Evolutionary conservation across 2,888 invertebrate species (phyloP), one percentile per base, ranked within the genome.

Genomic region (Piscicola geometra): DNA sequence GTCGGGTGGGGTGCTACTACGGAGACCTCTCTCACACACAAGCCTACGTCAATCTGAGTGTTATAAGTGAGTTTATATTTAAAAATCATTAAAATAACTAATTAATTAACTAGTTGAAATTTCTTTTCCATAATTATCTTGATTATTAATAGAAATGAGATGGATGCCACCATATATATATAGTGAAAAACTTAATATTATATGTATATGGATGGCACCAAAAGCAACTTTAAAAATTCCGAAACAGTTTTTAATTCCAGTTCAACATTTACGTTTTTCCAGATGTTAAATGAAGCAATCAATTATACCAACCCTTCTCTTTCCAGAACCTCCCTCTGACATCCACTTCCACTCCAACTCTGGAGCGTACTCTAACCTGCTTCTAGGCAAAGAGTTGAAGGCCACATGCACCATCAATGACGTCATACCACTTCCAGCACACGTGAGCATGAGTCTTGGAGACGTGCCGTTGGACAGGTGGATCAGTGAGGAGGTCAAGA

Each of bases 371-470:
- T 21, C n/a, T 1, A 71, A 30, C 15, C 18, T 71, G 52, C 25
- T 28, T 25, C 30, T 33, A 30, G 50, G 50, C 25, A 28, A 47
- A 12, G 36, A 71, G 2, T 50, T 71, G 2, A 28, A 71, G n/a
- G 71, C 71, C 25, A 32, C 71, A 32, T 71, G 71, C 52, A 28
- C 28, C 9, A 50, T 71, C 33, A 28, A 47, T 21, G 30, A 71
- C 33, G 52, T 50, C 21, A 50, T 71, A 12, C 71, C 71, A 18
- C 50, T 28, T 25, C 71, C 25, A 25, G 3, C 71, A 18, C 50
- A 47, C 50, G 52, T 71, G 30, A 71, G 25, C 25, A 71, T 71
- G 33, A 41, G 50, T 25, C 33, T 71, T 50, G 71, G 50, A 3
- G 52, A 30, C 41, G 28, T 36, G 52, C 36, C 30, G 12, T 28